Percentiles rank a stretch among this genome's conserved stretches.
phyloP scores from a whole-genome alignment of 2,113 vertebrate genomes.

The Grantiella picta region DNA sequence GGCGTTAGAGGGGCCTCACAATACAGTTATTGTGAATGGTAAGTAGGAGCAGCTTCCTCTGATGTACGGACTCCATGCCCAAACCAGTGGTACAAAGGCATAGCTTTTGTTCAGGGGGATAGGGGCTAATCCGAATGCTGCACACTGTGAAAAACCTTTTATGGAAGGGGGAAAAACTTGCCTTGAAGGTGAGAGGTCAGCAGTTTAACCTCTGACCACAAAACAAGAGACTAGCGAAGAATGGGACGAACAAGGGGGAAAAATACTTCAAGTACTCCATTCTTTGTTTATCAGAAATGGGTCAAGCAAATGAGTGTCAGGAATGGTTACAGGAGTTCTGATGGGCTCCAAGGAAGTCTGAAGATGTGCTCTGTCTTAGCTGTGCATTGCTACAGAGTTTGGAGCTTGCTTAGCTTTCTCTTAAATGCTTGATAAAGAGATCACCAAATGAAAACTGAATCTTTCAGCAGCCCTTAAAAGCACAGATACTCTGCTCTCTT shows the following conservation, averaged over 20 bases:
- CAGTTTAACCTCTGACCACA: conserved; percentile 94
- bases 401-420: background rate
- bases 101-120: conserved; percentile 87
- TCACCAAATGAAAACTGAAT: background rate
- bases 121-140: conserved; percentile 86
- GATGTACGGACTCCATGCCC: conserved; percentile 77
- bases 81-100: conserved; percentile 82
- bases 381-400: background rate
- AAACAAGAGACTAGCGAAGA: conserved; percentile 71
- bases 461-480: background rate
- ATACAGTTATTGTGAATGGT: conserved; percentile 85
- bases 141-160: conserved; percentile 90
- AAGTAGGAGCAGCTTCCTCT: conserved; percentile 91
- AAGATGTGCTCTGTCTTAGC: background rate
- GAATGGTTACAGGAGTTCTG: conserved; percentile 46
- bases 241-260: conserved; percentile 59
- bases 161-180: conserved; percentile 77
- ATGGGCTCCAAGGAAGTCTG: background rate
- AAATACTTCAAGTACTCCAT: conserved; percentile 63
- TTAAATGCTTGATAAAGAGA: background rate
- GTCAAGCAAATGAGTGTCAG: conserved; percentile 70
- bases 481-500: background rate
- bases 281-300: conserved; percentile 70
- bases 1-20: conserved; percentile 80
- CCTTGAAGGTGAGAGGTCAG: conserved; percentile 90